A percentile compares a stretch with the other conserved stretches of the same genome.
Evolutionary conservation across 2,888 invertebrate genomes (phyloP).

Genomic region (Lasioglossum leucozonium): DNA sequence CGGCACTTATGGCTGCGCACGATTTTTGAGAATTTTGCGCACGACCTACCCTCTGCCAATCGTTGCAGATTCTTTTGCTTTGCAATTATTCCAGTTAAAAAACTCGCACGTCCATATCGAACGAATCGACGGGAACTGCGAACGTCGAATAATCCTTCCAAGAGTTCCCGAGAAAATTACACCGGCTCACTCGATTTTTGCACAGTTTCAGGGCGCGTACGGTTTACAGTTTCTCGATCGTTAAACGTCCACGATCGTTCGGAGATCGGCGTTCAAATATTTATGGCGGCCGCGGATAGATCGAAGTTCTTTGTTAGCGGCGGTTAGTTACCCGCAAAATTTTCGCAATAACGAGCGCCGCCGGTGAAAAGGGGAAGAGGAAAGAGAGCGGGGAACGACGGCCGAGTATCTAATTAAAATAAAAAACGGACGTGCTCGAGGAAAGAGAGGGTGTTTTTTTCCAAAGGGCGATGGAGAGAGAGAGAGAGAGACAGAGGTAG

Average conservation of each 20-base stretch:
- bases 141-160: too few species aligned
- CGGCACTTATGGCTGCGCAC: not conserved
- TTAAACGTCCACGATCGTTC: not conserved
- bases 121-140: too few species aligned
- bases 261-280: not conserved
- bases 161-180: too few species aligned
- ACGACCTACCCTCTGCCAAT: too few species aligned
- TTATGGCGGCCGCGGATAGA: not conserved
- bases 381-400: not conserved
- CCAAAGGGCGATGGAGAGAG: not conserved
- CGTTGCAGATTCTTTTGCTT: too few species aligned
- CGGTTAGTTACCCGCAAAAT: not conserved
- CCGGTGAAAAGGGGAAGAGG: not conserved
- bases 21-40: not conserved
- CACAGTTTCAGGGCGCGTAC: too few species aligned
- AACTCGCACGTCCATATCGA: too few species aligned
- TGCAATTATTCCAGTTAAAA: too few species aligned
- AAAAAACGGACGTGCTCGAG: slow-evolving; percentile 21
- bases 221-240: too few species aligned
- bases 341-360: not conserved
- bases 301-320: not conserved
- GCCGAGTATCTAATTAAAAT: slow-evolving; percentile 43
- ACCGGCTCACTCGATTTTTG: too few species aligned
- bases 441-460: not conserved
- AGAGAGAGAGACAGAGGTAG: not conserved